phyloP scores from a whole-genome alignment of 2,888 invertebrate genomes.

The Campopleginae sp. region DNA sequence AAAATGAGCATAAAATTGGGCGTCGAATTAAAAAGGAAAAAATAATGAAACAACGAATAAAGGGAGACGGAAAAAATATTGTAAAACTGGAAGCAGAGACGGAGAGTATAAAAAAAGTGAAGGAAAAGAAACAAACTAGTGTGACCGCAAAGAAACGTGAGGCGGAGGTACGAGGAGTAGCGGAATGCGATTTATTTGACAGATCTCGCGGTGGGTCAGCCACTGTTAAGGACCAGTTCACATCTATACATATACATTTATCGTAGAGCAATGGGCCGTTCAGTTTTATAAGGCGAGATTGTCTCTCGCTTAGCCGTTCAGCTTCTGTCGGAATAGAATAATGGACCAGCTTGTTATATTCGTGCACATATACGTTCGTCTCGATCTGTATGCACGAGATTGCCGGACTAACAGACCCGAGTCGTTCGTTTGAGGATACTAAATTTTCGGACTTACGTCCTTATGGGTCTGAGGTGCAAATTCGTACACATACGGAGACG shows the following conservation, averaged over 20 bases:
- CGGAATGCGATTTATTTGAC: slow-evolving; percentile 81
- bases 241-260: slow-evolving; percentile 22
- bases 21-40: not conserved
- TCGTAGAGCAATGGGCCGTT: slow-evolving; percentile 72
- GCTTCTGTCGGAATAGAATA: slow-evolving; percentile 82
- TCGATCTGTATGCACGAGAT: not conserved
- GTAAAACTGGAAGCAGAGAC: not conserved
- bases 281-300: slow-evolving; percentile 82
- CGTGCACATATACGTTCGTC: not conserved
- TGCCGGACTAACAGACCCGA: not conserved
- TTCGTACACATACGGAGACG: not conserved
- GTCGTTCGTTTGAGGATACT: not conserved
- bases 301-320: slow-evolving; percentile 70
- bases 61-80: not conserved
- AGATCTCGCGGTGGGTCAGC: slow-evolving; percentile 78
- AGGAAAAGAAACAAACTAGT: slow-evolving; percentile 43
- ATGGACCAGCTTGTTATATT: slow-evolving; percentile 71
- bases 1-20: not conserved
- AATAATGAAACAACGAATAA: not conserved
- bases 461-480: not conserved
- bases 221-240: slow-evolving; percentile 65
- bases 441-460: not conserved
- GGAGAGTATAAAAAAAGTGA: not conserved
- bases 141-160: slow-evolving; percentile 61
- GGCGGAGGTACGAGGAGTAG: slow-evolving; percentile 75